These are phyloP conservation scores for Drosophila leontia DNA, from an alignment of 1,140 invertebrate genomes.

Conservation along the genomic window DNA sequence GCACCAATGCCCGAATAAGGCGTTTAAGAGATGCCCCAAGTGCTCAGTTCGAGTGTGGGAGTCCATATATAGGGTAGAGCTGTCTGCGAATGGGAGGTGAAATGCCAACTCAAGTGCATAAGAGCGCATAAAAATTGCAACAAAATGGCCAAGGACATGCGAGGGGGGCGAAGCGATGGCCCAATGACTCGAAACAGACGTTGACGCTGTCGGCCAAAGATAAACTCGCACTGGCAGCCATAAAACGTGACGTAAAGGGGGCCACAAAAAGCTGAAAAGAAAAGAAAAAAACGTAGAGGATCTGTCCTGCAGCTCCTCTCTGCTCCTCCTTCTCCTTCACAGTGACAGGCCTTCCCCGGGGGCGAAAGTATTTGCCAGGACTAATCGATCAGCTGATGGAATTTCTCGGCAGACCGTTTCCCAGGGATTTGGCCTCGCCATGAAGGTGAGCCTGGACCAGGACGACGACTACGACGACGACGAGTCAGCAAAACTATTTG, in stretches of 20 bases:
- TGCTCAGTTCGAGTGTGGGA: slow-evolving; percentile 35
- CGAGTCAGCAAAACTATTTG: slow-evolving; percentile 43
- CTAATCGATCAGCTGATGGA: slow-evolving; percentile 72
- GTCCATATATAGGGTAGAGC: slow-evolving; percentile 17
- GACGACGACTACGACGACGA: slow-evolving; percentile 4
- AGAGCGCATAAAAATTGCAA: slow-evolving; percentile 73
- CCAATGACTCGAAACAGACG: slow-evolving; percentile 69
- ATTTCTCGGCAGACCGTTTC: slow-evolving; percentile 31
- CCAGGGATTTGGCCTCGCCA: slow-evolving; percentile 22
- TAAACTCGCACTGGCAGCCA: slow-evolving; percentile 71
- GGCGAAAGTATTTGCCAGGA: slow-evolving; percentile 67
- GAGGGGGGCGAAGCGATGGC: slow-evolving; percentile 31
- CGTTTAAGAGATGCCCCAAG: slow-evolving; percentile 60
- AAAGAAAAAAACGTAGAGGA: slow-evolving; percentile 2
- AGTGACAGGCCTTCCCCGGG: slow-evolving; percentile 44
- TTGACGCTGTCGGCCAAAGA: slow-evolving; percentile 62
- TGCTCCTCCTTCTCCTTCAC: slow-evolving; percentile 1
- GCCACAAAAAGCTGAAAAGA: not conserved
- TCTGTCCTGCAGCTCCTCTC: not conserved
- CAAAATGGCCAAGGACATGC: slow-evolving; percentile 69
- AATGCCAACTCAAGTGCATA: slow-evolving; percentile 56
- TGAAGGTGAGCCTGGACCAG: slow-evolving; percentile 27
- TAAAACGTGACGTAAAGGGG: slow-evolving; percentile 64
- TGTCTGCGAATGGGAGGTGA: slow-evolving; percentile 4
- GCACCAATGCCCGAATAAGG: slow-evolving; percentile 9